Conservation (phyloP, 37 sponge, comb jelly and placozoan genomes). For the Spongia lamella region DNA sequence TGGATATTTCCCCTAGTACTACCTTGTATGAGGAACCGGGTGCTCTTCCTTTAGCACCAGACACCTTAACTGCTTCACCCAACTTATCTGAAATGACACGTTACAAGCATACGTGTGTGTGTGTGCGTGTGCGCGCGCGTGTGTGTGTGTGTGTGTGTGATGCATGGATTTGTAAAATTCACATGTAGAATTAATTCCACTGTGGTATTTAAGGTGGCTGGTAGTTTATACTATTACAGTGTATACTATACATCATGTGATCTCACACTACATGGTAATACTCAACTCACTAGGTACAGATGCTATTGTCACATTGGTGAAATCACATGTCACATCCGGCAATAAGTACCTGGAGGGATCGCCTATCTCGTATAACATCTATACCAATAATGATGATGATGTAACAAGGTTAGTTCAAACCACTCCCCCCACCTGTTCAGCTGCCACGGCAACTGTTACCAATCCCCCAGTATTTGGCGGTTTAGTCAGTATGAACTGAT, state of each 20-base stretch:
- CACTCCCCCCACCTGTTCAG: conserved; percentile 77
- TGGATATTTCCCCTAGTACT: too few relatives aligned
- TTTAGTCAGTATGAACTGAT: conserved; percentile 79
- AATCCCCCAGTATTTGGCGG: conserved; percentile 86
- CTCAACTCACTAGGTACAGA: conserved; percentile 23
- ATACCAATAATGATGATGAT: neutral
- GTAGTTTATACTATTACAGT: too few relatives aligned
- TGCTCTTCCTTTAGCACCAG: conserved; percentile 77
- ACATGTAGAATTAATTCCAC: too few relatives aligned
- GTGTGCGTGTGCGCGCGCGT: too few relatives aligned
- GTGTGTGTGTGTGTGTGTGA: neutral
- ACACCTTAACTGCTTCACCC: conserved; percentile 69
- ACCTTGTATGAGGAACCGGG: conserved; percentile 83
- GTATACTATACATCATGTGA: too few relatives aligned
- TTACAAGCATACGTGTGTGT: too few relatives aligned
- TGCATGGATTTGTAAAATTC: neutral
- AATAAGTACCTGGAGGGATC: conserved; percentile 87
- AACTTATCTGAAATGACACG: neutral
- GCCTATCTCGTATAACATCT: conserved; percentile 97
- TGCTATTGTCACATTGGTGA: conserved; percentile 71
- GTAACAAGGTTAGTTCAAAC: neutral
- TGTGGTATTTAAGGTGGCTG: too few relatives aligned
- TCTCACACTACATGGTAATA: too few relatives aligned
- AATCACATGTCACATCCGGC: conserved; percentile 98
- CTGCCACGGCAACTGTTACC: conserved; percentile 79